phyloP scores from a whole-genome alignment of 2,113 vertebrate species.

The Arothron firmamentum region DNA sequence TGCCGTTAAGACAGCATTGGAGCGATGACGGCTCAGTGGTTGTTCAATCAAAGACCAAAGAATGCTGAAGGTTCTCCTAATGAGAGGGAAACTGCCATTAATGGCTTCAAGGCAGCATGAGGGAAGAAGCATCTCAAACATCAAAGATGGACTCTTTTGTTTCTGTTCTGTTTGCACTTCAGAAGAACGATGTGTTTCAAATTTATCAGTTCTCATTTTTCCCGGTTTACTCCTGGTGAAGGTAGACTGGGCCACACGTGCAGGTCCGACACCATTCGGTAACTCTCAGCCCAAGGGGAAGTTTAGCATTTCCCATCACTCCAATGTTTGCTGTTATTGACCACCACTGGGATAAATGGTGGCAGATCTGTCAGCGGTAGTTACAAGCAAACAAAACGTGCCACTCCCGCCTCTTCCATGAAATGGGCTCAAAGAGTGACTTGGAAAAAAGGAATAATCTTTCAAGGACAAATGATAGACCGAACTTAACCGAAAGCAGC shows the following conservation, averaged over 20 bases:
- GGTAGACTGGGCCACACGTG: too few relatives aligned
- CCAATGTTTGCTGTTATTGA: too few relatives aligned
- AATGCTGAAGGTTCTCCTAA: neutral
- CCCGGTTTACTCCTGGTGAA: too few relatives aligned
- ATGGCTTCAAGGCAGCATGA: neutral
- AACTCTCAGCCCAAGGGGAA: too few relatives aligned
- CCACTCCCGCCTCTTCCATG: conserved; percentile 40
- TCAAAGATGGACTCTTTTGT: too few relatives aligned
- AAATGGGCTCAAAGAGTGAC: conserved; percentile 33
- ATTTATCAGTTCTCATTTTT: too few relatives aligned
- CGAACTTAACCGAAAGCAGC: conserved; percentile 50
- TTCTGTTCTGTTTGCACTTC: too few relatives aligned
- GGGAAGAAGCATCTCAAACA: too few relatives aligned
- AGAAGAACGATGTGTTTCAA: too few relatives aligned
- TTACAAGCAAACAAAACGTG: conserved; percentile 17
- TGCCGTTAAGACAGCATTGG: conserved; percentile 4
- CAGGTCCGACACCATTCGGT: too few relatives aligned
- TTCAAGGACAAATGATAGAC: conserved; percentile 60
- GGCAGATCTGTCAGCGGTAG: conserved; percentile 9
- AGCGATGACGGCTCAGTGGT: conserved; percentile 2
- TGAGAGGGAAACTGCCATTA: neutral
- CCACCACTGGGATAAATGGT: conserved; percentile 1
- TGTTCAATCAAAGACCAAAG: conserved; percentile 1
- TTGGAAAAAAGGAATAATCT: conserved; percentile 29
- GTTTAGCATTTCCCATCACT: too few relatives aligned